Evolutionary conservation across 2,797 vertebrate species (phyloP), one percentile per base, ranked within the genome.

Genomic region (Decapterus maruadsi): DNA sequence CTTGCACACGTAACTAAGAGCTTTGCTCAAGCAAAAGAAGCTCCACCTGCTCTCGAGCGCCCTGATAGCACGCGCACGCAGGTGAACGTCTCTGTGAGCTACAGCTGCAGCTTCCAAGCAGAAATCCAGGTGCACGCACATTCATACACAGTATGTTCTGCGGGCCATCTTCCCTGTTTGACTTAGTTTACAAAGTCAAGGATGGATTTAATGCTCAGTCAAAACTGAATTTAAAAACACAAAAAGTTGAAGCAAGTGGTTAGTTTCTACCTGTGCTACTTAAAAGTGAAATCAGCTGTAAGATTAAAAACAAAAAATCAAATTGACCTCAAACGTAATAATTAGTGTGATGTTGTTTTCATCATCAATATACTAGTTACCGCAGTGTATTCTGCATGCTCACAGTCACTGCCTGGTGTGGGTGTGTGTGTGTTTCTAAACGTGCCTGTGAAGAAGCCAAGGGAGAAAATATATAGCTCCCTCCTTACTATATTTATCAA

Each of bases 11-110:
- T 36, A 58, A 74, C 61, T 66, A 20, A 46, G 76, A 82, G 77
- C 63, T 22, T 63, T 54, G 75, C n/a, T 38, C 42, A 1, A 72
- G 75, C 29, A 75, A 68, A 82, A 26, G 36, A 64, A 82, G 79
- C 38, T 55, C 59, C 73, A 63, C 31, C 76, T 67, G 75, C 77
- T 83, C 76, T 65, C 29, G 9, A 73, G 55, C 46, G 22, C n/a
- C 66, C 42, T 16, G 86, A 85, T 78, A 81, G 72, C 78, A 48
- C 61, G 73, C 76, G 61, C 68, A 59, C 43, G 58, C 71, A 66
- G 55, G 61, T 63, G 65, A 70, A 75, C 68, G 22, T 71, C 80
- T 90, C 57, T 40, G 31, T 40, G 31, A 69, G 60, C 36, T 42
- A 75, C 43, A 8, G 8, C 55, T 46, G 51, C 62, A 43, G 74